These are phyloP conservation scores for Oncopodura yosiiana DNA, from an alignment of 1,140 invertebrate species.

Conservation along the genomic window DNA sequence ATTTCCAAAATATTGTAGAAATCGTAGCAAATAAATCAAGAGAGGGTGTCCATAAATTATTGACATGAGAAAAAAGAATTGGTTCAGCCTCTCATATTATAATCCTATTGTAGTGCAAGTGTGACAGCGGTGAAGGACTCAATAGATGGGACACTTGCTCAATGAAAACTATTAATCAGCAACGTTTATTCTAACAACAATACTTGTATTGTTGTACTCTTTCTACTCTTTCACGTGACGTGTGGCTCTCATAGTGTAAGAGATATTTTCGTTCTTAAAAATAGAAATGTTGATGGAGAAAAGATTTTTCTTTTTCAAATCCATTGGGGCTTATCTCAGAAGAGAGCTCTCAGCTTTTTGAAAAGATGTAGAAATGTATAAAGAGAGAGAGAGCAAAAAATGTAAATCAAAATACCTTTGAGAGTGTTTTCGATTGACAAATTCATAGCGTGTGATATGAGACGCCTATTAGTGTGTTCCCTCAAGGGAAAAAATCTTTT, in stretches of 20 bases:
- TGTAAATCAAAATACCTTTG: conserved; percentile 20
- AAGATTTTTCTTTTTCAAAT: too few species aligned
- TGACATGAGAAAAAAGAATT: conserved; percentile 1
- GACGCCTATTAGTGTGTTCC: conserved; percentile 12
- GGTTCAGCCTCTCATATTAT: conserved; percentile 12
- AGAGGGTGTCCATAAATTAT: conserved; percentile 24
- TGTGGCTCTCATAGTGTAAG: too few species aligned
- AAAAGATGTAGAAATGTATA: not conserved
- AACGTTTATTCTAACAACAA: too few species aligned
- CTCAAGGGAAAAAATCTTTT: conserved; percentile 14
- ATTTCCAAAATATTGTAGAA: too few species aligned
- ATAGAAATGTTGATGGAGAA: too few species aligned
- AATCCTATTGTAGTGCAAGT: conserved; percentile 26
- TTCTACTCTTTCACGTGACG: too few species aligned
- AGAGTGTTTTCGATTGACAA: conserved; percentile 13
- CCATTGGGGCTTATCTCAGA: not conserved
- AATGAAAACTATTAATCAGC: not conserved
- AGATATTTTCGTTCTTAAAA: too few species aligned
- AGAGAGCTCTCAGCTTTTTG: too few species aligned
- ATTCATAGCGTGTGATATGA: conserved; percentile 15
- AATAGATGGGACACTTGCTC: not conserved
- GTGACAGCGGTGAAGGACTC: conserved; percentile 13
- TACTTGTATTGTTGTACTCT: too few species aligned
- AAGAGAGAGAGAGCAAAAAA: conserved; percentile 5
- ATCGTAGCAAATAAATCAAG: not conserved